A percentile compares a stretch with the other conserved stretches of the same genome.
These are phyloP conservation scores for Archaeoteleia sp. DNA, from an alignment of 2,888 invertebrate genomes.

Conservation along the genomic window DNA sequence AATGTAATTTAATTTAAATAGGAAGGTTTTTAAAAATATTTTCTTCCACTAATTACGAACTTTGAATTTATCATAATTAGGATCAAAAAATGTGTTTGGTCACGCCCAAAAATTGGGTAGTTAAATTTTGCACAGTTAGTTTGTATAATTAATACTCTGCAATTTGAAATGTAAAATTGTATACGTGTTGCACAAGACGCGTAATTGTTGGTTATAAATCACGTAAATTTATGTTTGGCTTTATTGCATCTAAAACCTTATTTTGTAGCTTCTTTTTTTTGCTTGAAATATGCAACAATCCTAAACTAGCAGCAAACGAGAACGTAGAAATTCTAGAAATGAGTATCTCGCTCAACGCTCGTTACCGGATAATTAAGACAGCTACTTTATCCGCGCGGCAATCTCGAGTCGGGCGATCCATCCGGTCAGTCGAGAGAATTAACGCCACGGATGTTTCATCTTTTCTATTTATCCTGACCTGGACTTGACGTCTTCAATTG, in stretches of 20 bases:
- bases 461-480: conserved; percentile 44
- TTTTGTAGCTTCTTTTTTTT: conserved; percentile 29
- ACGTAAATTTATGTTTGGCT: conserved; percentile 28
- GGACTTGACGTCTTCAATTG: conserved; percentile 45
- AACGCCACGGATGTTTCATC: conserved; percentile 51
- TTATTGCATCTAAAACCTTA: conserved; percentile 20
- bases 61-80: too few relatives aligned
- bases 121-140: too few relatives aligned
- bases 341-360: conserved; percentile 47
- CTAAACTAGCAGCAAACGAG: conserved; percentile 8
- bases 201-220: conserved; percentile 33
- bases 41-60: too few relatives aligned
- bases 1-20: too few relatives aligned
- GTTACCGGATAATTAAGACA: conserved; percentile 57
- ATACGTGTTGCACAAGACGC: conserved; percentile 7
- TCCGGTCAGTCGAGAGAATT: conserved; percentile 52
- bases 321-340: conserved; percentile 34
- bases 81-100: too few relatives aligned
- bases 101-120: too few relatives aligned
- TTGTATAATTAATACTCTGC: too few relatives aligned
- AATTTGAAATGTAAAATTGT: conserved; percentile 4
- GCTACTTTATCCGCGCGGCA: conserved; percentile 54
- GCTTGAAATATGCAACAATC: conserved; percentile 41
- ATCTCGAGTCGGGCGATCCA: conserved; percentile 52
- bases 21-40: too few relatives aligned